These are phyloP conservation scores for Hirtodrosophila histrioides DNA, from an alignment of 2,888 invertebrate genomes.

Conservation along the genomic window DNA sequence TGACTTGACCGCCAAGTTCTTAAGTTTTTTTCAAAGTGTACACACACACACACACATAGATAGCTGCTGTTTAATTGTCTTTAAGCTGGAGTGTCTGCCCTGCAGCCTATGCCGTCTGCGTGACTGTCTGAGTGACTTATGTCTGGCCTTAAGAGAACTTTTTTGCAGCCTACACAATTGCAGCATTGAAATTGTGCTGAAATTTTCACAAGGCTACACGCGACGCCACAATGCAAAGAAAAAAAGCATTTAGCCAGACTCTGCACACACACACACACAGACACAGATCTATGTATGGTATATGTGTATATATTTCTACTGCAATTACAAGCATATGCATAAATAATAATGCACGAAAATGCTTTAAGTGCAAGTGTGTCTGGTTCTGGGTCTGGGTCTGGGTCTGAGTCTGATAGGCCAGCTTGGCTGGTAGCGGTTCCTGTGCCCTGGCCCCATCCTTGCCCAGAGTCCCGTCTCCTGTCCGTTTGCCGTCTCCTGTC, in stretches of 20 bases:
- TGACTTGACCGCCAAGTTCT: not conserved
- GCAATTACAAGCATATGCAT: constrained; percentile 78
- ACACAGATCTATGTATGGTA: constrained; percentile 13
- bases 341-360: constrained; percentile 80
- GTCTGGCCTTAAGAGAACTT: constrained; percentile 69
- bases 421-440: constrained; percentile 1
- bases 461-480: too few species aligned
- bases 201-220: constrained; percentile 56
- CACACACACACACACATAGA: constrained; percentile 18
- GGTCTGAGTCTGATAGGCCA: constrained; percentile 5
- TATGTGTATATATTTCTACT: constrained; percentile 25
- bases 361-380: constrained; percentile 65
- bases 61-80: constrained; percentile 69
- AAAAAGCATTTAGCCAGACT: constrained; percentile 48
- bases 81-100: constrained; percentile 46
- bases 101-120: constrained; percentile 37
- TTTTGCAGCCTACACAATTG: constrained; percentile 61
- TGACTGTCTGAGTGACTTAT: constrained; percentile 80
- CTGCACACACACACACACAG: constrained; percentile 34
- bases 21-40: constrained; percentile 16
- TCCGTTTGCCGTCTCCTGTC: constrained; percentile 18
- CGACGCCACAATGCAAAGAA: constrained; percentile 48
- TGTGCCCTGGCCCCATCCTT: too few species aligned
- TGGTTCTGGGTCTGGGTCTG: constrained; percentile 20
- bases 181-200: constrained; percentile 66